These are phyloP conservation scores for Cervus canadensis DNA, from an alignment of 2,113 vertebrate genomes.

Conservation along the genomic window DNA sequence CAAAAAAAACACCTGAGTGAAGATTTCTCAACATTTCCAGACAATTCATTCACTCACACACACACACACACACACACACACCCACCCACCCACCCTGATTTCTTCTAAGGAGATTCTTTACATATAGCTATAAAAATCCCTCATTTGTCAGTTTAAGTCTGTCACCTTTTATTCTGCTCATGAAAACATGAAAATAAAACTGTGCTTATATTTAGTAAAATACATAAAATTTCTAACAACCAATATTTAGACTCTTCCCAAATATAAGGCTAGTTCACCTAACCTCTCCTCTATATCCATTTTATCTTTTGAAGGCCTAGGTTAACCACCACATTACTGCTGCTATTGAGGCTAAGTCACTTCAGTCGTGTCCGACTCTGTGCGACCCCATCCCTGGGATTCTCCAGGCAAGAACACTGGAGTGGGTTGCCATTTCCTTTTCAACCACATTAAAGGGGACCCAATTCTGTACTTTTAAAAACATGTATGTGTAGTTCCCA, in stretches of 20 bases:
- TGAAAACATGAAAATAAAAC: background rate
- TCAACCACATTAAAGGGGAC: background rate
- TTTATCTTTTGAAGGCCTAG: background rate
- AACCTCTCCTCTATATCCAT: background rate
- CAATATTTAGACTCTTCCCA: background rate
- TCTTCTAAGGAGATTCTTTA: background rate
- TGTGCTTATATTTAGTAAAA: background rate
- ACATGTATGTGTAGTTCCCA: background rate
- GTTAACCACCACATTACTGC: background rate
- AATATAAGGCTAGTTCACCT: background rate
- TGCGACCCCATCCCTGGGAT: too few species aligned
- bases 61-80: background rate
- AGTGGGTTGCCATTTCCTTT: too few species aligned
- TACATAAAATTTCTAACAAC: background rate
- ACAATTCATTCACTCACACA: background rate
- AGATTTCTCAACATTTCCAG: background rate
- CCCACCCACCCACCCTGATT: background rate
- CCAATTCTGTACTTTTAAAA: background rate
- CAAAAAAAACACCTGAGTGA: background rate
- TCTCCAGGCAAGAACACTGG: too few species aligned
- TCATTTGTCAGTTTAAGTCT: background rate
- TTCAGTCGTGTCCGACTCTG: too few species aligned
- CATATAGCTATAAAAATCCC: background rate
- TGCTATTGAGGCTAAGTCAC: too few species aligned
- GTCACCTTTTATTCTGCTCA: background rate